phyloP scores from a whole-genome alignment of 2,888 invertebrate genomes.

The Platycheirus albimanus region DNA sequence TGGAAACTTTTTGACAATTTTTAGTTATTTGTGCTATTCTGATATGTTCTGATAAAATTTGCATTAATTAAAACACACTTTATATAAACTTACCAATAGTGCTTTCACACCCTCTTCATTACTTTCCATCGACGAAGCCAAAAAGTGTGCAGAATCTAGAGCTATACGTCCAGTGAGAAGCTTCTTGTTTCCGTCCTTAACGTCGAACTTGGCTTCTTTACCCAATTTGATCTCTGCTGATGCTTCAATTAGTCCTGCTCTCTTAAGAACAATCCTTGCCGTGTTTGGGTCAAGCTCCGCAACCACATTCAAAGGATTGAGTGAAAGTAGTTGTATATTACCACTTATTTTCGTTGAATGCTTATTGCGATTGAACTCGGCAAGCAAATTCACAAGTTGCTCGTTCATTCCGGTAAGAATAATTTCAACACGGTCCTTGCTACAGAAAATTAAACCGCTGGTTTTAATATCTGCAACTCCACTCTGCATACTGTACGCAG shows the following conservation, averaged over 20 bases:
- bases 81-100: slow-evolving; percentile 80
- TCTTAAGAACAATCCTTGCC: slow-evolving; percentile 76
- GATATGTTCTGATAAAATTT: no score
- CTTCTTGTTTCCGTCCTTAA: slow-evolving; percentile 76
- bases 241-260: slow-evolving; percentile 77
- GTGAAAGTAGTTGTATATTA: slow-evolving; percentile 77
- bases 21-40: no score
- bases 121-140: slow-evolving; percentile 78
- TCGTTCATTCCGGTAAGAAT: slow-evolving; percentile 77
- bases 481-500: slow-evolving; percentile 79
- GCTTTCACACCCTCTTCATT: slow-evolving; percentile 78
- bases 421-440: slow-evolving; percentile 80
- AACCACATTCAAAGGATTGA: slow-evolving; percentile 77
- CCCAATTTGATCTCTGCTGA: slow-evolving; percentile 78
- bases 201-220: slow-evolving; percentile 78
- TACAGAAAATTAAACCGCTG: slow-evolving; percentile 77
- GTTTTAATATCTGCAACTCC: slow-evolving; percentile 79
- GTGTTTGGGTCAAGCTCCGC: slow-evolving; percentile 77
- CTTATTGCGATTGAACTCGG: slow-evolving; percentile 77
- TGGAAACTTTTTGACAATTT: no score
- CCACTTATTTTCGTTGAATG: slow-evolving; percentile 75
- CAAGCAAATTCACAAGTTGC: slow-evolving; percentile 76
- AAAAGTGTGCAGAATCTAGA: slow-evolving; percentile 79
- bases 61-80: no score
- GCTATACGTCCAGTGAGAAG: slow-evolving; percentile 79